Percentiles rank a stretch among this genome's conserved stretches.
These are phyloP conservation scores for Misgurnus anguillicaudatus DNA, from an alignment of 2,113 vertebrate species.

Conservation along the genomic window DNA sequence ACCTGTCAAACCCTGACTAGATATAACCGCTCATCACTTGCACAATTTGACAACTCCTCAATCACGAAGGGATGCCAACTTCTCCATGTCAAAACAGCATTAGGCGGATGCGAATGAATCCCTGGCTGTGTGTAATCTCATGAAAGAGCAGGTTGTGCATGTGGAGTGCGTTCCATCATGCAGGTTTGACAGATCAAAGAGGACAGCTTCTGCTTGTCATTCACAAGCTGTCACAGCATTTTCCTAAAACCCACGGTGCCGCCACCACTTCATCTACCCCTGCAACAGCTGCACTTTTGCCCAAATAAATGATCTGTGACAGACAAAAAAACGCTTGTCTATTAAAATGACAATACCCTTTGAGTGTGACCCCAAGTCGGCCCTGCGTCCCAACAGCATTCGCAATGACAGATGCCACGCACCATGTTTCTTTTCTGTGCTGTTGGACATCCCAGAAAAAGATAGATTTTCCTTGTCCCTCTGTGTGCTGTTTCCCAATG, in stretches of 20 bases:
- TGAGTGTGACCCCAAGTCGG: constrained; percentile 3
- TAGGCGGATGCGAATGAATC: background rate
- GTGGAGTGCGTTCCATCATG: constrained; percentile 3
- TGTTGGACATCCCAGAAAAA: constrained; percentile 6
- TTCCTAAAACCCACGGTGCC: constrained; percentile 5
- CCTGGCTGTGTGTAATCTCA: constrained; percentile 17
- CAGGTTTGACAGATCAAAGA: constrained; percentile 36
- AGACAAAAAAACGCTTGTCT: constrained; percentile 41
- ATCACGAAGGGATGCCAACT: constrained; percentile 16
- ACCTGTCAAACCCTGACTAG: constrained; percentile 14
- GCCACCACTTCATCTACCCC: constrained; percentile 13
- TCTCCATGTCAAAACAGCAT: constrained; percentile 29
- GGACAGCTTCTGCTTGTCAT: constrained; percentile 35
- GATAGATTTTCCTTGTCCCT: constrained; percentile 29
- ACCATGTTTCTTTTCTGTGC: constrained; percentile 22
- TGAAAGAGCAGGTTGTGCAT: constrained; percentile 24
- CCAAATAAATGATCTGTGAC: constrained; percentile 40
- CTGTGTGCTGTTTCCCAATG: constrained; percentile 20
- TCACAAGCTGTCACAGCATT: constrained; percentile 37
- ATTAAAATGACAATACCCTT: constrained; percentile 44
- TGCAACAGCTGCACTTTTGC: constrained; percentile 39
- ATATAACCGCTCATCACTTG: constrained; percentile 34
- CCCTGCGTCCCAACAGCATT: background rate
- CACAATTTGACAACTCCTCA: constrained; percentile 1
- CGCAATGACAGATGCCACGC: constrained; percentile 29